Evolutionary conservation across 2,888 invertebrate genomes (phyloP), one percentile per base, ranked within the genome.

Genomic region (Chouioia cunea): DNA sequence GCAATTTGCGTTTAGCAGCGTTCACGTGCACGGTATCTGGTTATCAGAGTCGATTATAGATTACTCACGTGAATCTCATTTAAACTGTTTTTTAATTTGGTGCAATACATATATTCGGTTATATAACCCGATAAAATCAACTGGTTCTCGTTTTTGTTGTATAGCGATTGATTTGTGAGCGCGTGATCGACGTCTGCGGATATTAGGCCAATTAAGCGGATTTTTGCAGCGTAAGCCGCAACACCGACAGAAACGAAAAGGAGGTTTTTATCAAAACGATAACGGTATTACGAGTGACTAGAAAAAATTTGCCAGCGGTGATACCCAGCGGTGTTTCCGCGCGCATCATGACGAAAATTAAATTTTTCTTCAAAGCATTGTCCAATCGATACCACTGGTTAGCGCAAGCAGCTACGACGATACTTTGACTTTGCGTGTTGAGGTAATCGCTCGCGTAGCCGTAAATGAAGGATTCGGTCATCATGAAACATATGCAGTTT

Each of bases 221-320:
- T 20, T 46, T 18, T 36, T 73, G 56, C 0, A 73, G 20, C 0
- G 70, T 73, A 1, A 73, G 27, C 18, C 71, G 18, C 14, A 73
- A n/a, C 0, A 73, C 73, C 10, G 73, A 73, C 12, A 73, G 54
- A n/a, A 65, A 74, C 2, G 76, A 73, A 18, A 58, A 23, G 0
- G 66, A 53, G 0, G 71, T 76, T 57, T 73, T 76, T 3, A 75
- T n/a, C n/a, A 75, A 52, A 22, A 71, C 66, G 1, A 74, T 43
- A 10, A 74, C 72, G 8, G 75, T 76, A 20, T 62, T 73, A 10
- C 72, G 57, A 0, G 75, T 73, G 46, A 76, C 62, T 48, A 58
- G 62, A 44, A 75, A 75, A 52, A 75, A 76, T 67, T 76, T 75
- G 22, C 76, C 75, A 0, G 72, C 75, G 0, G 72, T 74, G 6